Evolutionary conservation across 2,797 vertebrate genomes (phyloP), one percentile per base, ranked within the genome.

Genomic region (Chiloscyllium punctatum): DNA sequence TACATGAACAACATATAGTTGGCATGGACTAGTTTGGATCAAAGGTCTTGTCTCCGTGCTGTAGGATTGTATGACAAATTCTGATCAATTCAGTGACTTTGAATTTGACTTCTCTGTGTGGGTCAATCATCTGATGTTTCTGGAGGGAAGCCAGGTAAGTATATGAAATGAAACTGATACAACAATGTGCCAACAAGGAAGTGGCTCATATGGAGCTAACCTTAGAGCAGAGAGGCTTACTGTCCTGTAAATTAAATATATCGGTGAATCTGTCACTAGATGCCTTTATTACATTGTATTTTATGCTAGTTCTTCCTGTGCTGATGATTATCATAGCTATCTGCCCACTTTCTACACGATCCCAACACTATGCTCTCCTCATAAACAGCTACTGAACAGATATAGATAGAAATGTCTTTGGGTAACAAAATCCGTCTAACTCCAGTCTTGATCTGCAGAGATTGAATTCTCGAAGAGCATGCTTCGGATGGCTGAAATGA

Each of bases 401-500:
- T 37, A 42, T 25, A 23, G 33, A 7, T 18, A 0, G 16, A 16
- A 90, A 42, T 37, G 90, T 69, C 87, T 57, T 18, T 5, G 3
- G 15, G 87, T 90, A 53, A 33, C 9, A 25, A 27, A 23, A 72
- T 94, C 51, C 13, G n/a, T 68, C 18, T 94, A 13, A 94, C 23
- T 21, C 6, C 30, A 0, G 62, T 62, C 48, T 96, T 94, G 18
- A 77, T 77, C 97, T 96, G 95, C 97, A 99, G 99, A 99, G 96
- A 97, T 98, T 95, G 99, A 99, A 96, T 99, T 99, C 97, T 97
- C 98, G 88, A 99, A 99, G 96, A 98, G 97, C 96, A 96, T 98
- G 33, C 97, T 98, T 53, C 99, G 98, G 97, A 97, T 98, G 0
- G 98, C 98, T 0, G 99, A 99, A 96, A 97, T 97, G 21, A 98